These are phyloP conservation scores for Drosophila kuntzei DNA, from an alignment of 2,888 invertebrate genomes.

Conservation along the genomic window DNA sequence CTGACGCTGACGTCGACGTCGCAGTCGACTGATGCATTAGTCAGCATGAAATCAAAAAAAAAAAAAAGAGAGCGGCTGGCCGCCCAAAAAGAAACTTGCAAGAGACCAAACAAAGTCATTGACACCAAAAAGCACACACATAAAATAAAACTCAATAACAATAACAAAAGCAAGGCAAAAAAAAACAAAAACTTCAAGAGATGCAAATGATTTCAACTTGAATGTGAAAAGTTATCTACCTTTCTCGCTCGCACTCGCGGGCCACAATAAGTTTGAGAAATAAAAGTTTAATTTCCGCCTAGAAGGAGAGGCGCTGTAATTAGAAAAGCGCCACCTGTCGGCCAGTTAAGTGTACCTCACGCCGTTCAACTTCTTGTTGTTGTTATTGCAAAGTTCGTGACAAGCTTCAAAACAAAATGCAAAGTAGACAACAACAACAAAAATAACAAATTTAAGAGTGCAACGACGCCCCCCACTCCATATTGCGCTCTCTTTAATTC, in stretches of 20 bases:
- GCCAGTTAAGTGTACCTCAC: slow-evolving; percentile 1
- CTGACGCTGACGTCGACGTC: slow-evolving; percentile 8
- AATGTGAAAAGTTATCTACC: slow-evolving; percentile 22
- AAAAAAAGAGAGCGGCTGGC: slow-evolving; percentile 51
- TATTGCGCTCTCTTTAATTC: not conserved
- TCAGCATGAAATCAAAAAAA: slow-evolving; percentile 64
- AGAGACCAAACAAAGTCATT: slow-evolving; percentile 70
- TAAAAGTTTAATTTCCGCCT: slow-evolving; percentile 27
- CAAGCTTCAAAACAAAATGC: slow-evolving; percentile 27
- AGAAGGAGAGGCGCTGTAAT: slow-evolving; percentile 28
- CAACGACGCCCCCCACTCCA: slow-evolving; percentile 7
- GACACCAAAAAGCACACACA: slow-evolving; percentile 58
- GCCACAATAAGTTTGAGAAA: slow-evolving; percentile 4
- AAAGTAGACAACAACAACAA: slow-evolving; percentile 13
- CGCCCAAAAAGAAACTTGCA: slow-evolving; percentile 75
- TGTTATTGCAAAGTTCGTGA: slow-evolving; percentile 31
- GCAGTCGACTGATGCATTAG: slow-evolving; percentile 54
- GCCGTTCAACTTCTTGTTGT: slow-evolving; percentile 7
- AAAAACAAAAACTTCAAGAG: slow-evolving; percentile 44
- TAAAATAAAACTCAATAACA: slow-evolving; percentile 18
- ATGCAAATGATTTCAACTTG: slow-evolving; percentile 58
- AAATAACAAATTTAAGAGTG: slow-evolving; percentile 9
- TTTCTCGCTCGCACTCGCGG: slow-evolving; percentile 31
- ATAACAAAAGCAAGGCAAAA: slow-evolving; percentile 22
- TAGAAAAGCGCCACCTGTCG: slow-evolving; percentile 60